A percentile compares a stretch with the other conserved stretches of the same genome.
Conservation (phyloP, 2,797 vertebrate species). For the Vireo griseus region DNA sequence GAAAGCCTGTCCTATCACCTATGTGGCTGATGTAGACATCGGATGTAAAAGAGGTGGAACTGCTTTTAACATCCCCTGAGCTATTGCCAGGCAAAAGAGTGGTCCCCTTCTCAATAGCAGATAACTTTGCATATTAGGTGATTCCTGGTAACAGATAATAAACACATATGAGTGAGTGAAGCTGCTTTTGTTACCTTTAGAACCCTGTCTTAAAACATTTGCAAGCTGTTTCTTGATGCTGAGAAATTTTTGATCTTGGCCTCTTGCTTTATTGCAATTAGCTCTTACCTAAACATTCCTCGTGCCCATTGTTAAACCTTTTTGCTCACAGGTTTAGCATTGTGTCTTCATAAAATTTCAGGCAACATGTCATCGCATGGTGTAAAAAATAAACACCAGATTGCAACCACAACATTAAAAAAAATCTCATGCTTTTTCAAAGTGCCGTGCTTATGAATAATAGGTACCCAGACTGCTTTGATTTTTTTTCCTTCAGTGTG, state of each 20-base stretch:
- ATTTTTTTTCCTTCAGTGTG: neutral
- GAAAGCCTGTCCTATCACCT: slow-evolving; percentile 42
- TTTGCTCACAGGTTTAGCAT: slow-evolving; percentile 15
- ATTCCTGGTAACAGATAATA: slow-evolving; percentile 25
- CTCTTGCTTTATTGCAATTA: neutral
- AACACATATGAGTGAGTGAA: neutral
- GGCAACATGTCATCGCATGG: slow-evolving; percentile 31
- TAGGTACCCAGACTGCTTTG: neutral
- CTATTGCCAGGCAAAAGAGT: slow-evolving; percentile 20
- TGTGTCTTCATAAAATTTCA: slow-evolving; percentile 45
- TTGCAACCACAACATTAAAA: slow-evolving; percentile 46
- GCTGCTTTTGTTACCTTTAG: slow-evolving; percentile 5
- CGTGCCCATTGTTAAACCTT: slow-evolving; percentile 26
- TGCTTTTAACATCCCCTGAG: slow-evolving; percentile 25
- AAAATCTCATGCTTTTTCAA: neutral
- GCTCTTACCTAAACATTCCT: neutral
- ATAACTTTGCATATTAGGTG: neutral
- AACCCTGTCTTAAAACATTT: neutral
- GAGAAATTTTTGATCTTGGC: neutral
- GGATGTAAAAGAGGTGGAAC: slow-evolving; percentile 23
- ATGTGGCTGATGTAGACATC: slow-evolving; percentile 58
- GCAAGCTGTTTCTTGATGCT: neutral
- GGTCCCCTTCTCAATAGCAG: neutral
- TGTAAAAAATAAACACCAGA: slow-evolving; percentile 62
- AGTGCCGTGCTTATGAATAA: slow-evolving; percentile 16